These are phyloP conservation scores for Eupsittula cactorum DNA, from an alignment of 2,113 vertebrate species.

Conservation along the genomic window DNA sequence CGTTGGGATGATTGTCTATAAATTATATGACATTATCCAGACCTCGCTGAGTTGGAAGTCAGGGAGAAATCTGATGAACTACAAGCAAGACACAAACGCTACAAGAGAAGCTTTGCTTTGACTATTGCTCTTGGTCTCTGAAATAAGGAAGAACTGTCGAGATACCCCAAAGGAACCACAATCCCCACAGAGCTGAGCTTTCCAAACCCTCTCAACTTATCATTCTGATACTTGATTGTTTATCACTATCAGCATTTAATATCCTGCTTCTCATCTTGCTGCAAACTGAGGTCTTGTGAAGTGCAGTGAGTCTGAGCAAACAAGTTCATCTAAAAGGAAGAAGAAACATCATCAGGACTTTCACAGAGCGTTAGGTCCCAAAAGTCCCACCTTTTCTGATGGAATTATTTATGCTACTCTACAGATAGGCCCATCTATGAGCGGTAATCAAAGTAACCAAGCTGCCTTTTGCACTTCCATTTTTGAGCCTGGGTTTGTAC, in stretches of 20 bases:
- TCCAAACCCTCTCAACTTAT: neutral
- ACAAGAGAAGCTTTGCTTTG: conserved; percentile 26
- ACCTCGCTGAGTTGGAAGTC: conserved; percentile 15
- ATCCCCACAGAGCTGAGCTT: neutral
- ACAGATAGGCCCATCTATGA: neutral
- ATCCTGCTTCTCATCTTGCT: neutral
- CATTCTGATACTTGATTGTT: neutral
- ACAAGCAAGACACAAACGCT: conserved; percentile 24
- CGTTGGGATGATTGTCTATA: conserved; percentile 53
- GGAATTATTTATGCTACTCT: neutral
- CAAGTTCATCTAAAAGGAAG: neutral
- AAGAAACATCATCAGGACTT: neutral
- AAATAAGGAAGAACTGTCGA: neutral
- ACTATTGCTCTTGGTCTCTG: neutral
- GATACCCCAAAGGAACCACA: neutral
- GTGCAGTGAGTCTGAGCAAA: neutral
- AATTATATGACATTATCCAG: conserved; percentile 57
- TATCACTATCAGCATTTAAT: neutral
- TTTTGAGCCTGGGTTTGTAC: neutral
- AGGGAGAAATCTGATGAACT: conserved; percentile 52
- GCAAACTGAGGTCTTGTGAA: neutral
- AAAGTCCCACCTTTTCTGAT: neutral
- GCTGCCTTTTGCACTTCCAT: neutral
- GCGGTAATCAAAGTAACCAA: neutral
- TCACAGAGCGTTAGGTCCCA: neutral